Evolutionary conservation across 2,113 vertebrate species (phyloP), one percentile per base, ranked within the genome.

Genomic region (Scartelaos histophorus): DNA sequence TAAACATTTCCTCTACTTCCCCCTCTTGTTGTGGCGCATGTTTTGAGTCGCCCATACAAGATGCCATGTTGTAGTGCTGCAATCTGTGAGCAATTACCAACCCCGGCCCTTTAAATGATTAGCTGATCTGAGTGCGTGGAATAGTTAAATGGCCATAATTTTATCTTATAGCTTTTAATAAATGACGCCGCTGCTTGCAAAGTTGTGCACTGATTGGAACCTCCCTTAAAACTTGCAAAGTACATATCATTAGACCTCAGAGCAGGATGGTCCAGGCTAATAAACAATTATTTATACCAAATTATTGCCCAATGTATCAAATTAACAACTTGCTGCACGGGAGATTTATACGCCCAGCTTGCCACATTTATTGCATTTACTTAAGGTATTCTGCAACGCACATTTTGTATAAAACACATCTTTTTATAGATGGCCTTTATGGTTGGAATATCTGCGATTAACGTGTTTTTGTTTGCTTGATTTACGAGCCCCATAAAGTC

Each of bases 241-340:
- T 87, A 88, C 82, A 85, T 76, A 88, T 91, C 87, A 92, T 92
- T 95, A 96, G 95, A 94, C 93, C 94, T 93, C 89, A 85, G 92
- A 94, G 95, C 93, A 93, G 94, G 92, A 93, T 91, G 91, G 93
- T 94, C 94, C 87, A 66, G 90, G 94, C 95, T 96, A 97, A 97
- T 98, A 98, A 98, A 98, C 95, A 98, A 95, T 98, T 98, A 99
- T 99, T 99, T 97, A 98, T 96, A 95, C 93, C 95, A 95, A 96
- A 98, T 97, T 96, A 97, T 98, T 95, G 94, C 95, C 97, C 95
- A 97, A 98, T 99, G 95, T 94, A 96, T 98, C 96, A 98, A 96
- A 97, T 97, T 99, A 99, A 99, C 96, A 97, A 95, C 96, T 94
- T 96, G 95, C 94, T 95, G 95, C 96, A 94, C 93, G 94, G 93